Evolutionary conservation across 2,888 invertebrate species (phyloP).

Genomic region (Phaedon cochleariae): DNA sequence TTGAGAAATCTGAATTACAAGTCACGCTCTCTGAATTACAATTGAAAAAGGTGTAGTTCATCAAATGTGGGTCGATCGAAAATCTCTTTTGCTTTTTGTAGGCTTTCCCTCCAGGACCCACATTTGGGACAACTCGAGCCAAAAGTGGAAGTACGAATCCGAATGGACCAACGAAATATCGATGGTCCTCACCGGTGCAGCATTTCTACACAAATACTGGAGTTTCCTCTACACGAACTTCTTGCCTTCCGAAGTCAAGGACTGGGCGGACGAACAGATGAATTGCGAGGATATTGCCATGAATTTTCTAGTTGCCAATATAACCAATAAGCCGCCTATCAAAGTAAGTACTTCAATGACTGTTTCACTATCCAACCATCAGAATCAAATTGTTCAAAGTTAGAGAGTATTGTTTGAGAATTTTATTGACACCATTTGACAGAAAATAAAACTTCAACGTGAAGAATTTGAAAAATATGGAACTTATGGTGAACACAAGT

Average conservation of each 20-base stretch:
- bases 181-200: slow-evolving; percentile 96
- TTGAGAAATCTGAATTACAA: no score
- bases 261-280: slow-evolving; percentile 95
- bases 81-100: slow-evolving; percentile 34
- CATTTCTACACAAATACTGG: slow-evolving; percentile 97
- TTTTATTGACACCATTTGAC: no score
- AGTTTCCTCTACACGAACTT: slow-evolving; percentile 91
- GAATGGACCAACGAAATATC: slow-evolving; percentile 98
- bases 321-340: slow-evolving; percentile 93
- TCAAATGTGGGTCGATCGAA: no score
- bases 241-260: slow-evolving; percentile 84
- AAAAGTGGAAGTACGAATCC: slow-evolving; percentile 92
- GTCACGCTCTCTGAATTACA: no score
- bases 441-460: no score
- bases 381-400: no score
- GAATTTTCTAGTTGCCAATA: slow-evolving; percentile 95
- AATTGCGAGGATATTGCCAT: slow-evolving; percentile 98
- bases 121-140: slow-evolving; percentile 88
- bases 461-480: no score
- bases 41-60: no score
- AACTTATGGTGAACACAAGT: no score
- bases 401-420: no score
- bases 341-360: slow-evolving; percentile 72
- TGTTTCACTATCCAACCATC: no score
- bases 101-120: slow-evolving; percentile 96